Conservation (phyloP, 2,888 invertebrate species). For the Amphipyra tragopoginis region DNA sequence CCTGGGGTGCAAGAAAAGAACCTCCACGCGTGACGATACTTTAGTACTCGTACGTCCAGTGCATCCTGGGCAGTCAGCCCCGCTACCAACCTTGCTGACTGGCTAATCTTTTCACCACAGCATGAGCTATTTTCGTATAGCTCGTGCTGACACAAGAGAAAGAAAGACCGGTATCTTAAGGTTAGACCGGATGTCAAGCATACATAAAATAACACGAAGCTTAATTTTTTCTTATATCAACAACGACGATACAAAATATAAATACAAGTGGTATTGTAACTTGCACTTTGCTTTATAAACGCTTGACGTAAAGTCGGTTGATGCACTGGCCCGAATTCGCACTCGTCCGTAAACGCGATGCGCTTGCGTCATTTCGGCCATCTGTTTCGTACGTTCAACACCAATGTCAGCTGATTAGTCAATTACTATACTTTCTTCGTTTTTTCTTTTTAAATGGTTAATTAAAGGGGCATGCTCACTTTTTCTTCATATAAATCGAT, state of each 20-base stretch:
- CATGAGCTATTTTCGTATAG: too few relatives aligned
- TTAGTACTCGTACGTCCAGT: too few relatives aligned
- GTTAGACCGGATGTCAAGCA: too few relatives aligned
- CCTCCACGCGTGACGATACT: too few relatives aligned
- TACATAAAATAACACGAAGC: too few relatives aligned
- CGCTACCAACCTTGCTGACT: too few relatives aligned
- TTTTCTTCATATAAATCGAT: slow-evolving; percentile 22
- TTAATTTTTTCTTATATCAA: too few relatives aligned
- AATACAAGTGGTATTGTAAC: slow-evolving; percentile 2
- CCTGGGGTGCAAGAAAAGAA: too few relatives aligned
- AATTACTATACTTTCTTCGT: background rate
- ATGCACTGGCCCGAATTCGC: slow-evolving; percentile 60
- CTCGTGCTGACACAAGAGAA: too few relatives aligned
- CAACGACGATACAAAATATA: background rate
- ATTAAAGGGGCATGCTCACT: slow-evolving; percentile 2
- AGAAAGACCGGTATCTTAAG: too few relatives aligned
- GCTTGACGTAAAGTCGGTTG: slow-evolving; percentile 19
- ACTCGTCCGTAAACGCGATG: slow-evolving; percentile 56
- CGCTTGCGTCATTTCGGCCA: slow-evolving; percentile 67
- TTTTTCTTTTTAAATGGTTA: background rate
- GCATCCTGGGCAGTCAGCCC: too few relatives aligned
- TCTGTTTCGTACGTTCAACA: slow-evolving; percentile 48
- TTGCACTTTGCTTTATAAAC: slow-evolving; percentile 9
- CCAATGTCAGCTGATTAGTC: slow-evolving; percentile 46
- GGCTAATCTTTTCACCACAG: too few relatives aligned